Evolutionary conservation across 2,888 invertebrate genomes (phyloP), one percentile per base, ranked within the genome.

Genomic region (Mimachlamys varia): DNA sequence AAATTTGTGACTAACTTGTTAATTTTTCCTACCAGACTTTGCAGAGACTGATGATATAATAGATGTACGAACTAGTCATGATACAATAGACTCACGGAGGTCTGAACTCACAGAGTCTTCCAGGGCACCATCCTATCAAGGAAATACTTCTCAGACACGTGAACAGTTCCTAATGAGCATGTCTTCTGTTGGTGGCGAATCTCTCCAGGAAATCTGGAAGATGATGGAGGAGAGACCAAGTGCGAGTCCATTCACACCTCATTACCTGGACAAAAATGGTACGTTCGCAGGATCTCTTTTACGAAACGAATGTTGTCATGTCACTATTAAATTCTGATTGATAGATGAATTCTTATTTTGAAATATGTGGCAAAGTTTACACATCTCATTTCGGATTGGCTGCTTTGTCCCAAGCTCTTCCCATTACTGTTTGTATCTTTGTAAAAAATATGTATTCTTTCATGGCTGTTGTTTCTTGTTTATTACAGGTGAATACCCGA

Each of bases 101-200:
- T 76, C 76, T 15, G 76, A 33, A 3, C 13, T 58, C 19, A 58
- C 58, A 27, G 76, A 76, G 33, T 76, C 76, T 10, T 76, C 76
- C 76, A 76, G 76, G 76, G 76, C 76, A 33, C 76, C 76, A 27
- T 76, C 76, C 76, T 76, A 76, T 76, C 27, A 27, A 76, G 76
- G 76, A 5, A 76, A 76, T 33, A 33, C 76, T 19, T 76, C 76
- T 33, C 76, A 76, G 76, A 33, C 76, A 15, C 89, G 87, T 49
- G 92, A 93, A 55, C 93, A 93, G 89, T 92, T 94, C 44, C 92
- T 94, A 92, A 91, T 95, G 92, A 96, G 95, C 90, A 93, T 95
- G 94, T 96, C 96, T 0, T 96, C 96, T 17, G 93, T 95, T 89
- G 96, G 96, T 27, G 95, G 95, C 3, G 95, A 96, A 88, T 95